A percentile compares a stretch with the other conserved stretches of the same genome.
Conservation (phyloP, 2,888 invertebrate genomes). For the Trissoscelio sp. region DNA sequence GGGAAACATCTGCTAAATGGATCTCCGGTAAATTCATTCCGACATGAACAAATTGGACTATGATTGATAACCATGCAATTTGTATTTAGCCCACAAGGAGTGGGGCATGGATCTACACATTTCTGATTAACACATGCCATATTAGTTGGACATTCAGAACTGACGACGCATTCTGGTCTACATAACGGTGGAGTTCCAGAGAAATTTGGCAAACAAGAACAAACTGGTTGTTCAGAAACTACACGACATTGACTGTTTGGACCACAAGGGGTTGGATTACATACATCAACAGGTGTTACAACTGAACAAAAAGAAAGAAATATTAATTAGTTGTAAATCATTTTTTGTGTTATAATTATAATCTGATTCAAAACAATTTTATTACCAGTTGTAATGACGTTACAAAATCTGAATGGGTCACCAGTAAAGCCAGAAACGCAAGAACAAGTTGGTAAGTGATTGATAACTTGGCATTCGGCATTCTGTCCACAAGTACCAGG, state of each 20-base stretch:
- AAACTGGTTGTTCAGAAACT: constrained; percentile 87
- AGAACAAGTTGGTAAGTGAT: too few species aligned
- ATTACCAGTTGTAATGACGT: constrained; percentile 16
- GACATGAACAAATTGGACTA: constrained; percentile 93
- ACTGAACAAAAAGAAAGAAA: too few species aligned
- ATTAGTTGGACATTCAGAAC: constrained; percentile 90
- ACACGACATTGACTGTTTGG: constrained; percentile 88
- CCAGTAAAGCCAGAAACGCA: too few species aligned
- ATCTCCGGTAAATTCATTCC: constrained; percentile 89
- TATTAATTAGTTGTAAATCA: too few species aligned
- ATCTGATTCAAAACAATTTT: constrained; percentile 1
- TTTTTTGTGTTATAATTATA: too few species aligned
- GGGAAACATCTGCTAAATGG: constrained; percentile 87
- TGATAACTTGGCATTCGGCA: too few species aligned
- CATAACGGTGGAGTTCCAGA: constrained; percentile 89
- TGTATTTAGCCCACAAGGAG: constrained; percentile 91
- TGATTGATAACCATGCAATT: constrained; percentile 92
- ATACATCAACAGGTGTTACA: constrained; percentile 82
- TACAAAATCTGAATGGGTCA: too few species aligned
- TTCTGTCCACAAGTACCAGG: too few species aligned
- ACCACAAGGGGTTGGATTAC: constrained; percentile 88
- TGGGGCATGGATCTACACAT: constrained; percentile 92
- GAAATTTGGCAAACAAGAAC: constrained; percentile 88
- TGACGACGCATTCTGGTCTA: constrained; percentile 92
- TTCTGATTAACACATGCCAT: constrained; percentile 91